Evolutionary conservation across 2,797 vertebrate genomes (phyloP), one percentile per base, ranked within the genome.

Genomic region (Esox masquinongy): DNA sequence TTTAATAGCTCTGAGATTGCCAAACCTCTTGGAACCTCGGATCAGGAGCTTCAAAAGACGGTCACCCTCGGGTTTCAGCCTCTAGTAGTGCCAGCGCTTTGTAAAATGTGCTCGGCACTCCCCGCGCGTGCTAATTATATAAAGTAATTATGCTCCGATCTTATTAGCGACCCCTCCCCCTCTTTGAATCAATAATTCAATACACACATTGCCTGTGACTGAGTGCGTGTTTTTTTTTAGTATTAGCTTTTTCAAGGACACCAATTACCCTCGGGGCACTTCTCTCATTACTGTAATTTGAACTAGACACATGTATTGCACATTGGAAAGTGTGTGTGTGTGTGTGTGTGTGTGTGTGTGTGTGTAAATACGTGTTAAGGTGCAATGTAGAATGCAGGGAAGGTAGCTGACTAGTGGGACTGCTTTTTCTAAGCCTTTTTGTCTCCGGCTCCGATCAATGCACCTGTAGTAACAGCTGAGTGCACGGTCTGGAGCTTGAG

Each of bases 151-250:
- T 95, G 95, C 94, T 94, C 93, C 94, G 95, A 96, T 97, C 95
- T 96, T 96, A 97, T 97, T 95, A 96, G 95, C 93, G 87, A 89
- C 94, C 95, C 91, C 94, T 93, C 94, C 93, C 92, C 76, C 84
- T 90, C 94, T 95, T 95, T 92, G 94, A 97, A 96, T 97, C 96
- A 97, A 97, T 97, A 96, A 97, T 97, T 97, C 96, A 97, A 96
- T 95, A 96, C 94, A 90, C 94, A 95, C 95, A 93, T 93, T 87
- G 91, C 86, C 90, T 87, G 90, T 91, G 92, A 92, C 92, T 88
- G 92, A 91, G 92, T 86, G 92, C 91, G 92, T 86, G 24, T 61
- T 61, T 61, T 89, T 90, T 78, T 90, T 88, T 83, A 87, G 82
- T 91, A 90, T 89, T 88, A 90, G 89, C 86, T 90, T 89, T 91